Percentiles rank a stretch among this genome's conserved stretches.
phyloP scores from a whole-genome alignment of 1,140 invertebrate genomes.

The Neodiprion lecontei region DNA sequence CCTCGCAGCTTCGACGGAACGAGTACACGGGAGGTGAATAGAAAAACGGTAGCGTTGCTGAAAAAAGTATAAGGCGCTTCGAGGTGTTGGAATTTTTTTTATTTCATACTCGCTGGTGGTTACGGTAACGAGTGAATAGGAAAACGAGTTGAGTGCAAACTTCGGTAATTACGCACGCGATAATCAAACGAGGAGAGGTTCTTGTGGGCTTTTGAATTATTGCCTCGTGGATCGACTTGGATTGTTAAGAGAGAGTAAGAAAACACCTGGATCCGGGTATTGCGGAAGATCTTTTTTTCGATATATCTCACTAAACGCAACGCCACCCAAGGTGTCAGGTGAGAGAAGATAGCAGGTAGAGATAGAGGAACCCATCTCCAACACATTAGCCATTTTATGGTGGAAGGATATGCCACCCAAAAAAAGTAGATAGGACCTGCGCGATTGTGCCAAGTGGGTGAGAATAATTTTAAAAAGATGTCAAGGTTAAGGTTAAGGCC shows the following conservation, averaged over 20 bases:
- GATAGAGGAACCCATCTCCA: neutral
- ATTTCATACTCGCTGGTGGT: too few relatives aligned
- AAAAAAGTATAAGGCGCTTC: too few relatives aligned
- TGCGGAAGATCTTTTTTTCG: neutral
- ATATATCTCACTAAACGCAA: conserved; percentile 3
- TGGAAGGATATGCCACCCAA: conserved; percentile 4
- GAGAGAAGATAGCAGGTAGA: neutral
- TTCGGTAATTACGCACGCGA: too few relatives aligned
- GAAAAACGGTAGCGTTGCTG: too few relatives aligned
- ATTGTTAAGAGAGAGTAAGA: neutral
- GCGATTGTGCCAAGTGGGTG: conserved; percentile 2
- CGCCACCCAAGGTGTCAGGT: conserved; percentile 6
- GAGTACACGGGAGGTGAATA: too few relatives aligned
- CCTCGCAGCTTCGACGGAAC: too few relatives aligned
- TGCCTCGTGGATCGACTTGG: too few relatives aligned
- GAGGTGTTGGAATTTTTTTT: too few relatives aligned
- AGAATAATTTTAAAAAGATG: neutral
- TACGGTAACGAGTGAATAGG: too few relatives aligned
- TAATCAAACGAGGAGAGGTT: too few relatives aligned
- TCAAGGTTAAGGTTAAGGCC: neutral
- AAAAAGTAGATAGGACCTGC: conserved; percentile 5
- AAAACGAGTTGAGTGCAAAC: too few relatives aligned
- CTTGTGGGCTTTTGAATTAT: too few relatives aligned
- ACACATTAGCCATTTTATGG: conserved; percentile 7
- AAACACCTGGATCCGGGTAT: neutral